Percentiles rank a stretch among this genome's conserved stretches.
Conservation (phyloP, 2,888 invertebrate genomes). For the Drosophila glabriapex region DNA sequence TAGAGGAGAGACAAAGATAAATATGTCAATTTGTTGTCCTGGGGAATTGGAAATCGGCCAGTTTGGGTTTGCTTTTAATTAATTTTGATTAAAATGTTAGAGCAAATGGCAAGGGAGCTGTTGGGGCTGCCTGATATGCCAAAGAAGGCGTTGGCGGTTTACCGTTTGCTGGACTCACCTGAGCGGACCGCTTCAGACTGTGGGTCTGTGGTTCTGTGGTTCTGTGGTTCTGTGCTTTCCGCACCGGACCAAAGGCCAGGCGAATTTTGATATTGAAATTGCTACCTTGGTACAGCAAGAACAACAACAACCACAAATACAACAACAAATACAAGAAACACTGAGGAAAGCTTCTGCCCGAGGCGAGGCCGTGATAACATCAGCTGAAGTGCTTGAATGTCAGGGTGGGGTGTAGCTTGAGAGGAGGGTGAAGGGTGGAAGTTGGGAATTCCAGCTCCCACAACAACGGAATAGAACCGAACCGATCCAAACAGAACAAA, state of each 20-base stretch:
- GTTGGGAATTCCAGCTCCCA: slow-evolving; percentile 56
- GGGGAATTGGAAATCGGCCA: slow-evolving; percentile 56
- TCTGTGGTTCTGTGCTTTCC: slow-evolving; percentile 38
- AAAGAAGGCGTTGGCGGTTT: slow-evolving; percentile 78
- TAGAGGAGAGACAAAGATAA: slow-evolving; percentile 11
- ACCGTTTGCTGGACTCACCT: slow-evolving; percentile 72
- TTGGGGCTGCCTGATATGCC: slow-evolving; percentile 63
- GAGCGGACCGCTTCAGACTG: slow-evolving; percentile 45
- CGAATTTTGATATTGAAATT: slow-evolving; percentile 79
- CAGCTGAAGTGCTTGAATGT: slow-evolving; percentile 48
- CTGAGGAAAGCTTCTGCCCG: slow-evolving; percentile 72
- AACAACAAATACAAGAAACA: slow-evolving; percentile 28
- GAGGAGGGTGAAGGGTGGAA: neutral
- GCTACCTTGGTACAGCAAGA: slow-evolving; percentile 66
- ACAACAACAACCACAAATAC: slow-evolving; percentile 5
- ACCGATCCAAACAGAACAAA: slow-evolving; percentile 56
- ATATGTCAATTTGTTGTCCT: slow-evolving; percentile 64
- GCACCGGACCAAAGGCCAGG: slow-evolving; percentile 74
- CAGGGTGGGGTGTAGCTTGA: slow-evolving; percentile 7
- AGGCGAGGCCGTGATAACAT: slow-evolving; percentile 70
- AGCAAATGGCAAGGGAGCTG: slow-evolving; percentile 40
- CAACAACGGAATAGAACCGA: slow-evolving; percentile 32
- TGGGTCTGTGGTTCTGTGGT: neutral
- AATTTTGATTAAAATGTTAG: slow-evolving; percentile 77
- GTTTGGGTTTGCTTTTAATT: slow-evolving; percentile 60